Evolutionary conservation across 2,797 vertebrate species (phyloP).

Genomic region (Poecilia gillii): DNA sequence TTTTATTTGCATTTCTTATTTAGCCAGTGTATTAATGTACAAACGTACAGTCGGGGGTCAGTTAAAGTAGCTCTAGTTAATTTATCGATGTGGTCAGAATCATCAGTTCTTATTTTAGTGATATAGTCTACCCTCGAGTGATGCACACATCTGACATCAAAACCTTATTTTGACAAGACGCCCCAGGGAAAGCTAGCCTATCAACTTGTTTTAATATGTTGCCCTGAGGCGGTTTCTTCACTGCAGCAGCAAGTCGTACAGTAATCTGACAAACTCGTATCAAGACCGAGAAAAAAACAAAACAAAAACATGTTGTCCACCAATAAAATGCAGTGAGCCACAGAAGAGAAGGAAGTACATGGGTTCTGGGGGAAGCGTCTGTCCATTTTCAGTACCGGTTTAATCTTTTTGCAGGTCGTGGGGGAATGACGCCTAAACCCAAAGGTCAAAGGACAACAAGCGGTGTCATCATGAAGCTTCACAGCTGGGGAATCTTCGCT

Average conservation of each 20-base stretch:
- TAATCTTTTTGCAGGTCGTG: not conserved
- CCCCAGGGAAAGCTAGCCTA: conserved; percentile 45
- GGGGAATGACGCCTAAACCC: not conserved
- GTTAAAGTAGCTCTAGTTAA: not conserved
- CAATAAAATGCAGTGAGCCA: conserved; percentile 13
- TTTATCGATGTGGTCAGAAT: conserved; percentile 21
- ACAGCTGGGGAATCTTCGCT: not conserved
- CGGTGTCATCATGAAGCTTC: not conserved
- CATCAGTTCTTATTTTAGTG: conserved; percentile 7
- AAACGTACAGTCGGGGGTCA: not conserved
- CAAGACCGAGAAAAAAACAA: conserved; percentile 28
- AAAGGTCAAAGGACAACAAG: not conserved
- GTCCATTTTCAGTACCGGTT: not conserved
- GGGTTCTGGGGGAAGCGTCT: not conserved
- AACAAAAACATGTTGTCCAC: conserved; percentile 20
- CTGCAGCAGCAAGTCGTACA: conserved; percentile 50
- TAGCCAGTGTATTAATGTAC: not conserved
- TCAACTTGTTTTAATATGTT: conserved; percentile 72
- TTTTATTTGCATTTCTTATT: too few species aligned
- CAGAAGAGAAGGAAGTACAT: not conserved
- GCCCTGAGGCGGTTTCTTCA: conserved; percentile 56
- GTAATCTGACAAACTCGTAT: conserved; percentile 52
- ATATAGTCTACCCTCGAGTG: conserved; percentile 32
- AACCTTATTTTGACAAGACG: conserved; percentile 47
- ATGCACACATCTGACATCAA: conserved; percentile 54